phyloP scores from a whole-genome alignment of 2,888 invertebrate genomes.

The Amphipyra berbera region DNA sequence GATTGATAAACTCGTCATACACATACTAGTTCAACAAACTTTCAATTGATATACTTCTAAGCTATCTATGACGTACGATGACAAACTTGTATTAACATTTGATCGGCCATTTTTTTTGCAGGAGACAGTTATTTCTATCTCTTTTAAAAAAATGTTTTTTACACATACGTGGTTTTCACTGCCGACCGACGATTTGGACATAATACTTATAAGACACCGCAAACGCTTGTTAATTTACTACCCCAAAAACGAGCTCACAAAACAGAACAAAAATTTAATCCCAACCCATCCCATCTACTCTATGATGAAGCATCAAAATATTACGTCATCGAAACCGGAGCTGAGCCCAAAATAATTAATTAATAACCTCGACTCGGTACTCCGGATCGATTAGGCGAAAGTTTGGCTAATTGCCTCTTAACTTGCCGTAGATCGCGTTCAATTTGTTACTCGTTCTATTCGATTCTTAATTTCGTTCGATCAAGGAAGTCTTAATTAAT shows the following conservation, averaged over 20 bases:
- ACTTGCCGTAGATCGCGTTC: slow-evolving; percentile 63
- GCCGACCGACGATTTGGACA: too few species aligned
- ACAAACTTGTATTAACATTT: too few species aligned
- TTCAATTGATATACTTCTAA: too few species aligned
- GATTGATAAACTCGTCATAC: too few species aligned
- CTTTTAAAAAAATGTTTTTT: too few species aligned
- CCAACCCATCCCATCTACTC: not conserved
- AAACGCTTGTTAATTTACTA: not conserved
- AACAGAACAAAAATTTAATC: slow-evolving; percentile 1
- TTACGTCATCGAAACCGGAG: slow-evolving; percentile 50
- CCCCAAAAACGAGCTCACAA: not conserved
- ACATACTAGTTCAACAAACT: too few species aligned
- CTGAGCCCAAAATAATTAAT: slow-evolving; percentile 62
- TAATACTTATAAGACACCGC: too few species aligned
- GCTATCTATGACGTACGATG: too few species aligned
- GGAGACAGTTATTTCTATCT: too few species aligned
- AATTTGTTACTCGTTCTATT: slow-evolving; percentile 67
- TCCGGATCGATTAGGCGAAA: slow-evolving; percentile 63
- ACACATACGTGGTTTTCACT: too few species aligned
- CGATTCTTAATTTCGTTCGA: slow-evolving; percentile 62
- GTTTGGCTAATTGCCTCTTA: slow-evolving; percentile 68
- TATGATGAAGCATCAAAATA: slow-evolving; percentile 28
- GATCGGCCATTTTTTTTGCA: too few species aligned
- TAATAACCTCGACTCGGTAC: slow-evolving; percentile 62
- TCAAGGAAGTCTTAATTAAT: slow-evolving; percentile 55